Base-by-base conservation (phyloP, 2,797 vertebrate species). In the Hyperoplus lanceolatus region DNA sequence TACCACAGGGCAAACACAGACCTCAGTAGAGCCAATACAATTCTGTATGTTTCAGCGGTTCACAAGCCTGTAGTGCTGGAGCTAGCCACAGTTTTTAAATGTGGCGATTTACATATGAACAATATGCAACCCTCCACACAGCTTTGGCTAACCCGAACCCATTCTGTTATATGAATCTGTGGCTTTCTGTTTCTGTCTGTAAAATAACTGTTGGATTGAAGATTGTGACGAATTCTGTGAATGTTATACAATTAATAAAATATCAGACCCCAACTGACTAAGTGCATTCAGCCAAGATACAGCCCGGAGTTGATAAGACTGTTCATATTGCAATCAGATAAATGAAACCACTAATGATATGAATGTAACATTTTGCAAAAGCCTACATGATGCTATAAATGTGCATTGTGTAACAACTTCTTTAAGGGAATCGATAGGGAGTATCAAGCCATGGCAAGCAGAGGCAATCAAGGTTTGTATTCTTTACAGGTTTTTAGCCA, bases 1-100 rank as follows among this genome's bases (percentile, higher is more conserved):
- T 45, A 81, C 76, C 79, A 77, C 67, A 68, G 70, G 71, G 73
- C 62, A 38, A 79, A 75, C 71, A 71, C 59, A 56, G 70, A 78
- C 74, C 73, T 70, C 70, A 64, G 76, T 29, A 48, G 61, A 81
- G 81, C 76, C 73, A 85, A 87, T 91, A 85, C 82, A 85, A 87
- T 62, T 63, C 56, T 74, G 41, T 75, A 65, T 74, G 43, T 90
- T 87, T 87, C 75, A 77, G 61, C 51, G 74, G 72, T 80, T 85
- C 53, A 65, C 75, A 63, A 71, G 63, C 36, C 61, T 79, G 79
- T 49, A 87, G 55, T 70, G 67, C 49, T 50, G 41, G 16, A 73
- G 60, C 39, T 54, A 50, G 29, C 29, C 45, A 18, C 29, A 29
- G 29, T 29, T 58, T 78, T 73, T 79, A 58, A 79, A 54, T 3